Percentiles rank a stretch among this genome's conserved stretches.
phyloP scores from a whole-genome alignment of 2,888 invertebrate genomes.

The Hoplodrina blanda region DNA sequence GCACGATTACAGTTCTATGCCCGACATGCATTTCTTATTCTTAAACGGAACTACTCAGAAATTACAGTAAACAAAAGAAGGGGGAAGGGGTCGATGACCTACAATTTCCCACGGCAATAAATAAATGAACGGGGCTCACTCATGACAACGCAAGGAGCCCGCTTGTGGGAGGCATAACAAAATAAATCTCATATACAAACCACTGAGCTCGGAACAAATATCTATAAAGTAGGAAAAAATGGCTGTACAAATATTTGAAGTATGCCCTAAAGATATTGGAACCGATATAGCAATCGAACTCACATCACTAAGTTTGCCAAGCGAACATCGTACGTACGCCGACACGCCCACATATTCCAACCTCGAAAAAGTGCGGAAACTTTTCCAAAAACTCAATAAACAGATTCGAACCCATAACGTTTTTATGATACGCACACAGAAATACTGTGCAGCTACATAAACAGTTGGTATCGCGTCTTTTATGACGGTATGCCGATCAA shows the following conservation, averaged over 20 bases:
- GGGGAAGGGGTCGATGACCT: constrained; percentile 9
- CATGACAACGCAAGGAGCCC: constrained; percentile 8
- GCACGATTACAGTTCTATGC: constrained; percentile 33
- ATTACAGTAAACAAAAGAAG: constrained; percentile 9
- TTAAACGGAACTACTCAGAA: constrained; percentile 15
- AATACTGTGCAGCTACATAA: constrained; percentile 72
- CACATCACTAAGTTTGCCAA: constrained; percentile 28
- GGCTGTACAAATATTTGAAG: constrained; percentile 41
- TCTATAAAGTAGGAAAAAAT: constrained; percentile 41
- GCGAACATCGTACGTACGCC: constrained; percentile 12
- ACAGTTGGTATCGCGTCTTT: constrained; percentile 80
- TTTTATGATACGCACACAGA: constrained; percentile 62
- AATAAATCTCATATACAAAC: constrained; percentile 38
- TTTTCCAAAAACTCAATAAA: constrained; percentile 63
- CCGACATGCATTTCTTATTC: constrained; percentile 47
- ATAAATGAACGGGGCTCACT: constrained; percentile 25
- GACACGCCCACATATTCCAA: constrained; percentile 36
- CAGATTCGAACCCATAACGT: constrained; percentile 58
- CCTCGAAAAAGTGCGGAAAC: constrained; percentile 35
- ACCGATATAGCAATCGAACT: constrained; percentile 40
- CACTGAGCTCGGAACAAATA: constrained; percentile 32
- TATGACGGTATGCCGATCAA: constrained; percentile 79
- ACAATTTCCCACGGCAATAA: constrained; percentile 20
- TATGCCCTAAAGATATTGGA: constrained; percentile 43
- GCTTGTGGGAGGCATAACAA: constrained; percentile 27